Conservation (phyloP, 2,797 vertebrate genomes). For the Myioborus miniatus region DNA sequence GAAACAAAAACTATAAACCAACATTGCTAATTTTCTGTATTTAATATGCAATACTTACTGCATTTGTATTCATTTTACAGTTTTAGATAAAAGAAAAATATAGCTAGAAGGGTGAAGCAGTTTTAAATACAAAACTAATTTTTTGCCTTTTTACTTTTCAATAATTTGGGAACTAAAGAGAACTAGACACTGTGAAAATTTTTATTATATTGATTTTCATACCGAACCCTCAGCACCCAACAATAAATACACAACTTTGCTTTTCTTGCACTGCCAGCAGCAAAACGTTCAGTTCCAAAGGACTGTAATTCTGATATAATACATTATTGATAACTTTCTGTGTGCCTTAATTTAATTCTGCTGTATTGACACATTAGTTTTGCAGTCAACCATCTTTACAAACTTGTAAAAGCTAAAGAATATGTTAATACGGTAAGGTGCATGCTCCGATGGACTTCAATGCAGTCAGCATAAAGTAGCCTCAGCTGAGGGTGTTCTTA, state of each 20-base stretch:
- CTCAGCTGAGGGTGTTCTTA: slow-evolving; percentile 31
- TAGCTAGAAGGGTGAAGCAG: slow-evolving; percentile 39
- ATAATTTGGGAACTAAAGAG: slow-evolving; percentile 59
- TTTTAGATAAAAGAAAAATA: slow-evolving; percentile 57
- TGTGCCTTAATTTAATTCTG: slow-evolving; percentile 50
- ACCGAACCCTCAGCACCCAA: slow-evolving; percentile 65
- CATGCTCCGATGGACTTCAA: slow-evolving; percentile 25
- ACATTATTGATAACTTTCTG: slow-evolving; percentile 60
- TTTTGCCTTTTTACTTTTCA: slow-evolving; percentile 60
- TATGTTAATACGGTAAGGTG: slow-evolving; percentile 14
- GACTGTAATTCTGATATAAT: slow-evolving; percentile 64
- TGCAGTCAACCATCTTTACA: slow-evolving; percentile 33
- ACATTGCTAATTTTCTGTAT: slow-evolving; percentile 41
- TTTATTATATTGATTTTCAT: slow-evolving; percentile 70
- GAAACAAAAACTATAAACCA: slow-evolving; percentile 28
- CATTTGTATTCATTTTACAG: slow-evolving; percentile 63
- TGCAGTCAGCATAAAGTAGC: neutral
- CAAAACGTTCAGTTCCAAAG: slow-evolving; percentile 77
- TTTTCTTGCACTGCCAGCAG: slow-evolving; percentile 77
- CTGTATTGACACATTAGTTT: slow-evolving; percentile 13
- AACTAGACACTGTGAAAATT: slow-evolving; percentile 52
- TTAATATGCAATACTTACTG: slow-evolving; percentile 64
- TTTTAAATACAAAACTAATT: slow-evolving; percentile 69
- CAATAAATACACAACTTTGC: slow-evolving; percentile 77
- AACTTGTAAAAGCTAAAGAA: slow-evolving; percentile 29